Evolutionary conservation across 2,113 vertebrate genomes (phyloP), one percentile per base, ranked within the genome.

Genomic region (Gobius niger): DNA sequence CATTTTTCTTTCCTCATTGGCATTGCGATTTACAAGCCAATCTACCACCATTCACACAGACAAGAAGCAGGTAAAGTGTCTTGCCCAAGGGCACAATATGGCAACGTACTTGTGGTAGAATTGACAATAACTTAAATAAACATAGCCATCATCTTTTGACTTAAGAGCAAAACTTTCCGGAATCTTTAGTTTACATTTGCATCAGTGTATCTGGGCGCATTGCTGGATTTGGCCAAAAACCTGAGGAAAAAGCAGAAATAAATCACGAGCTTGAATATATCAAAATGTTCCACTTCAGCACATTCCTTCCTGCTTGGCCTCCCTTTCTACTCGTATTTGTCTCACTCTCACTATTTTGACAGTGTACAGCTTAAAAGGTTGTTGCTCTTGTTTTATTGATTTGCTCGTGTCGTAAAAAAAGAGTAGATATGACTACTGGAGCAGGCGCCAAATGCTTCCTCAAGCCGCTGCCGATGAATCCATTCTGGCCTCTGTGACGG

Each of bases 311-410:
- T 42, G 41, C 19, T 7, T n/a, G 16, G 69, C 56, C 49, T 44
- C 13, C 12, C 52, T 19, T 46, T 60, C 47, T 11, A 57, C 47
- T n/a, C 47, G 18, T 59, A 19, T 13, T 65, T 40, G 12, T 52
- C 59, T 50, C 47, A 68, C 68, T 71, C 16, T 57, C 47, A 60
- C 9, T 51, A 1, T 78, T 72, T 63, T 68, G 54, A 59, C 50
- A 11, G 18, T 57, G 47, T 63, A 41, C 62, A 24, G 7, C 57
- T 65, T 34, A 60, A 40, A 65, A 61, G 52, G 10, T 24, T 53
- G 14, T 65, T 71, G 44, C 69, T 42, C 9, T 7, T 19, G 1
- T 9, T 50, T 34, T 70, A 60, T 64, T 72, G 56, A 76, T 71
- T 70, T 62, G 2, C 40, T 34, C 7, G 8, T 34, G 19, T 3